Percentiles rank a stretch among this genome's conserved stretches.
These are phyloP conservation scores for Nebria brevicollis DNA, from an alignment of 2,888 invertebrate genomes.

Conservation along the genomic window DNA sequence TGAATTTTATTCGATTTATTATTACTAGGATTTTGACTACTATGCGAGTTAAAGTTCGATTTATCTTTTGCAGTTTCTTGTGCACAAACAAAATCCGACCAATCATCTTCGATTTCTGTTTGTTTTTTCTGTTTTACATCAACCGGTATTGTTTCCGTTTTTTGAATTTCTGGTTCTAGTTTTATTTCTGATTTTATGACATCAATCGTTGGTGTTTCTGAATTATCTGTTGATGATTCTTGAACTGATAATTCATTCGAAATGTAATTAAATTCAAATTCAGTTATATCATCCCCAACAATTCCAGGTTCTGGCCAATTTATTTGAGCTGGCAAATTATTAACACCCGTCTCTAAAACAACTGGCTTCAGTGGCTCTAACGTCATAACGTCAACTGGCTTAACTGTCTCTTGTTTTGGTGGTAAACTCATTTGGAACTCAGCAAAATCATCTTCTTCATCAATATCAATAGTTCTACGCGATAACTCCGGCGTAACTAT, in stretches of 20 bases:
- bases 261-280: conserved; percentile 57
- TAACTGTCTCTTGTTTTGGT: conserved; percentile 26
- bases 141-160: not conserved
- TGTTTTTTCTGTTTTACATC: conserved; percentile 11
- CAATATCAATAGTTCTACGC: conserved; percentile 28
- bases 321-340: conserved; percentile 64
- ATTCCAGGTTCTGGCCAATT: conserved; percentile 73
- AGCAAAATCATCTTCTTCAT: conserved; percentile 59
- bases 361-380: conserved; percentile 55
- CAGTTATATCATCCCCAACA: conserved; percentile 59
- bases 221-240: not conserved
- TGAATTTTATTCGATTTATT: conserved; percentile 4
- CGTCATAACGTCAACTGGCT: conserved; percentile 51
- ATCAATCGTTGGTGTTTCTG: conserved; percentile 1
- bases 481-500: conserved; percentile 51
- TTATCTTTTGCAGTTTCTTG: conserved; percentile 28
- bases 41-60: not conserved
- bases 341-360: conserved; percentile 52
- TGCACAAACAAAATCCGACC: conserved; percentile 71
- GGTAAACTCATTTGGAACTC: conserved; percentile 59
- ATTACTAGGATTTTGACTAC: not conserved
- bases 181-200: not conserved
- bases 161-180: not conserved
- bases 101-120: conserved; percentile 66
- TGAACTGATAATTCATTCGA: not conserved